A percentile compares a stretch with the other conserved stretches of the same genome.
Evolutionary conservation across 2,113 vertebrate genomes (phyloP).

Genomic region (Hippocampus zosterae): DNA sequence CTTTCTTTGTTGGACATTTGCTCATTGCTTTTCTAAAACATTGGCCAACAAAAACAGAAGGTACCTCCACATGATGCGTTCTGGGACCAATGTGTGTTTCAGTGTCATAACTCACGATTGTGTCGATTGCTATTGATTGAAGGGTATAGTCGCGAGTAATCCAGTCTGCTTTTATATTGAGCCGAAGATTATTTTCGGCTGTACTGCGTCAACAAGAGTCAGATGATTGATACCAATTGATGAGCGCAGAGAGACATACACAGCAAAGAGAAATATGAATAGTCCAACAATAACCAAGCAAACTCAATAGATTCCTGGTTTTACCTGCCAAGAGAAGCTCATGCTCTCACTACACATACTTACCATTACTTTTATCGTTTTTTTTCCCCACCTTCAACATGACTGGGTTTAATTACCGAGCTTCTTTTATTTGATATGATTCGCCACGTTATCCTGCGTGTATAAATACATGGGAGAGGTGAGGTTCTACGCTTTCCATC

Average conservation of each 20-base stretch:
- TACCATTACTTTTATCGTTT: too few species aligned
- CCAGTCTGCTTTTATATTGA: slow-evolving; percentile 16
- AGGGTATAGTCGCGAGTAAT: slow-evolving; percentile 16
- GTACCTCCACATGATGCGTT: slow-evolving; percentile 33
- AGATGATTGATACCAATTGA: not conserved
- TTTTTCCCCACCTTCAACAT: too few species aligned
- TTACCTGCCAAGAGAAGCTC: not conserved
- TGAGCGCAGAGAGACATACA: not conserved
- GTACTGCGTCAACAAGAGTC: not conserved
- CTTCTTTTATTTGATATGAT: too few species aligned
- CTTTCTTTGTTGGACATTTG: slow-evolving; percentile 56
- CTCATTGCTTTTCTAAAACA: slow-evolving; percentile 45
- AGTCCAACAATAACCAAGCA: not conserved
- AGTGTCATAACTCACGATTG: slow-evolving; percentile 30
- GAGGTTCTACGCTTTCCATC: too few species aligned
- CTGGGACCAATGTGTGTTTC: slow-evolving; percentile 29
- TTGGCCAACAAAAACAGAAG: slow-evolving; percentile 49
- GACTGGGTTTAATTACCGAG: too few species aligned
- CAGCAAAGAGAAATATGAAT: not conserved
- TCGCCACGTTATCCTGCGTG: too few species aligned
- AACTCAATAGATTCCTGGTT: not conserved
- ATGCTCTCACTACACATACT: not conserved
- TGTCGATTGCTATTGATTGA: slow-evolving; percentile 22
- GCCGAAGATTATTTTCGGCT: slow-evolving; percentile 1
- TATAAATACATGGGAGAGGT: too few species aligned